Evolutionary conservation across 2,888 invertebrate genomes (phyloP).

Genomic region (Hirudinaria manillensis): DNA sequence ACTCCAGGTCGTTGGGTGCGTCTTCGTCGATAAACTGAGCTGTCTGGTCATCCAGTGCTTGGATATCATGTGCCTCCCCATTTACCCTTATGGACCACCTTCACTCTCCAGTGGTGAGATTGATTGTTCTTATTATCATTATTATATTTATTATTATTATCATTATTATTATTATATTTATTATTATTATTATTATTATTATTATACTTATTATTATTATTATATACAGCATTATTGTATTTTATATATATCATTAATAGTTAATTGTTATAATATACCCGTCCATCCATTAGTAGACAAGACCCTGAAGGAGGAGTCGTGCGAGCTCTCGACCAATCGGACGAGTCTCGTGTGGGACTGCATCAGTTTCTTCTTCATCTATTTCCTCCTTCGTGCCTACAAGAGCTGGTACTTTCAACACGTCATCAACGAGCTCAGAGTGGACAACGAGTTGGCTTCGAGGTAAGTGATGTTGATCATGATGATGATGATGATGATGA

Average conservation of each 20-base stretch:
- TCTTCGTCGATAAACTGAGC: constrained; percentile 64
- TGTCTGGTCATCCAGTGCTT: constrained; percentile 75
- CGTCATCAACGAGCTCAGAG: constrained; percentile 88
- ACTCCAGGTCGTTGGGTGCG: constrained; percentile 79
- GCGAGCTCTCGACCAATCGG: constrained; percentile 27
- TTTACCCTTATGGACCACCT: constrained; percentile 30
- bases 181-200: too few species aligned
- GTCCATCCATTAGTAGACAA: too few species aligned
- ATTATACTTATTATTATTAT: too few species aligned
- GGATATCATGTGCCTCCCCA: constrained; percentile 80
- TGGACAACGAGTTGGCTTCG: constrained; percentile 86
- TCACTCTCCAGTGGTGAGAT: background rate
- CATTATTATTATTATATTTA: too few species aligned
- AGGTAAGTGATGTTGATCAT: constrained; percentile 57
- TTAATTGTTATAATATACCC: too few species aligned
- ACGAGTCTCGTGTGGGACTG: constrained; percentile 83
- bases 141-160: too few species aligned
- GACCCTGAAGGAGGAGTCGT: too few species aligned
- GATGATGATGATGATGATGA: background rate
- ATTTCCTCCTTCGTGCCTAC: constrained; percentile 84
- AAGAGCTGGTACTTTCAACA: constrained; percentile 94
- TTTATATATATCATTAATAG: too few species aligned
- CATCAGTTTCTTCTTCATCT: constrained; percentile 74
- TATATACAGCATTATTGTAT: too few species aligned
- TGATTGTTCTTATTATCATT: too few species aligned